Base-by-base conservation (phyloP, 2,888 invertebrate species). In the Plagiodera versicolora region DNA sequence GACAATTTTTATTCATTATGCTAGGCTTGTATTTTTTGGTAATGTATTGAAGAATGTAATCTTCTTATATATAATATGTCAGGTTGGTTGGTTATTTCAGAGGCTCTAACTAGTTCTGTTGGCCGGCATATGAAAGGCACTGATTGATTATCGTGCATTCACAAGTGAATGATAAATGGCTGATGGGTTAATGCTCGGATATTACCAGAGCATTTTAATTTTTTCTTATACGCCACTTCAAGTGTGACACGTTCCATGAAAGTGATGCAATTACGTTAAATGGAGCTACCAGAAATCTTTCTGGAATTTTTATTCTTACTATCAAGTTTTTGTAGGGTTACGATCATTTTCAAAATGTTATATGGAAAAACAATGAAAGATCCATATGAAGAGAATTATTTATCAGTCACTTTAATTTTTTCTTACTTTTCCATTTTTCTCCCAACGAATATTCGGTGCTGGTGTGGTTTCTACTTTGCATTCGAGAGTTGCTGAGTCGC, bases 401-500 rank as follows among this genome's bases (percentile, higher is more conserved):
- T n/a, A n/a, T n/a, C n/a, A n/a, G n/a, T n/a, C n/a, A n/a, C n/a
- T n/a, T n/a, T n/a, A n/a, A n/a, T n/a, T n/a, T n/a, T n/a, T n/a
- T 63, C 72, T 74, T 72, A 89, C 88, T 72, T 85, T 87, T 60
- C 90, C 90, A 73, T 86, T 86, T 75, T 89, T 90, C 81, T 92
- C 91, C 97, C 97, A 97, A 70, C 90, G 86, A 61, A 95, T 86
- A 66, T 88, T 87, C 0, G 94, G 90, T 55, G 88, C 86, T 0
- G 94, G 91, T 62, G 87, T 84, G 4, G 90, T 90, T 60, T 87
- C 84, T 48, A 95, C 86, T 69, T 87, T 86, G 74, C 95, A 95
- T 74, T 95, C 92, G 61, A 97, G 86, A 32, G 89, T 88, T 3
- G 91, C 87, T 0, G 90, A 86, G 72, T 95, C 94, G 0, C 94